A percentile compares a stretch with the other conserved stretches of the same genome.
Evolutionary conservation across 2,888 invertebrate species (phyloP).

Genomic region (Agriopis leucophaearia): DNA sequence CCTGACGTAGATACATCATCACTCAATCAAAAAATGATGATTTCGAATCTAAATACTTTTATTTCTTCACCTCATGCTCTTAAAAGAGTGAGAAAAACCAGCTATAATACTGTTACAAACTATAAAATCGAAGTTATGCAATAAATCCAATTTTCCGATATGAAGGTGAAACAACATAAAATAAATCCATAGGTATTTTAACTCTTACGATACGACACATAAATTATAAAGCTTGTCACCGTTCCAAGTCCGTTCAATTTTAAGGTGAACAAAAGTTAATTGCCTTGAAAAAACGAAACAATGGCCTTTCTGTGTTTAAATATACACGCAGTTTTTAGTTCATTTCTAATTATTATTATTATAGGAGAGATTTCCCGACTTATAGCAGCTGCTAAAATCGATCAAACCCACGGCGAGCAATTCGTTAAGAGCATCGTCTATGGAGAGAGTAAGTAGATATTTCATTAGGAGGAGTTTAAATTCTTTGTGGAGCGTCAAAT

Average conservation of each 20-base stretch:
- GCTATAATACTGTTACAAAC: neutral
- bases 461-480: conserved; percentile 26
- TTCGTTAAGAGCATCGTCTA: conserved; percentile 57
- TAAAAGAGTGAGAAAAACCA: neutral
- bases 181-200: conserved; percentile 21
- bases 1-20: no score
- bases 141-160: conserved; percentile 25
- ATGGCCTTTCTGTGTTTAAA: conserved; percentile 51
- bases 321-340: conserved; percentile 55
- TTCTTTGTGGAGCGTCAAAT: conserved; percentile 18
- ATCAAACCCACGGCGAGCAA: conserved; percentile 56
- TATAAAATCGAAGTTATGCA: conserved; percentile 13
- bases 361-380: conserved; percentile 44
- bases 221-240: conserved; percentile 41
- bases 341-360: conserved; percentile 45
- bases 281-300: conserved; percentile 35
- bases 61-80: neutral
- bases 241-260: conserved; percentile 38
- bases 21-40: no score
- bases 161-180: conserved; percentile 39
- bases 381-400: conserved; percentile 44
- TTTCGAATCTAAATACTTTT: neutral
- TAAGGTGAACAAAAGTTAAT: conserved; percentile 49
- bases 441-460: conserved; percentile 63
- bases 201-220: conserved; percentile 25